Percentiles rank a stretch among this genome's conserved stretches.
phyloP scores from a whole-genome alignment of 2,113 vertebrate species.

The Chrysemys picta region DNA sequence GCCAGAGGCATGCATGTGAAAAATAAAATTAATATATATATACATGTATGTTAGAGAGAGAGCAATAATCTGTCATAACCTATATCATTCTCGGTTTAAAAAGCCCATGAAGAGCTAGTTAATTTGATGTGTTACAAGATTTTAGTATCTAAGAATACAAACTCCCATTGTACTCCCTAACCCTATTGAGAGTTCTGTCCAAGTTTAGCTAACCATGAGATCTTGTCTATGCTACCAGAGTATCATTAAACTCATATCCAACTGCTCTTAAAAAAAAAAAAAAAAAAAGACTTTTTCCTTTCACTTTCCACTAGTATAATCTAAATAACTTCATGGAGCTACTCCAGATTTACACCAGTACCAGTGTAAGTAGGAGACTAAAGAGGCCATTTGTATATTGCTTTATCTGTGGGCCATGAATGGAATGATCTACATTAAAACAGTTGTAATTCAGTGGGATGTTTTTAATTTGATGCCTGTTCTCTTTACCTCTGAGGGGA shows the following conservation, averaged over 20 bases:
- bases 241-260: neutral
- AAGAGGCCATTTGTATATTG: constrained; percentile 39
- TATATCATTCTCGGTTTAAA: neutral
- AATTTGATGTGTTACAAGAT: neutral
- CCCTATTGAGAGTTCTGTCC: neutral
- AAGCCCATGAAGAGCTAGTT: neutral
- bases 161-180: neutral
- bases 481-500: constrained; percentile 76
- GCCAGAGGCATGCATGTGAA: constrained; percentile 18
- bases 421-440: constrained; percentile 56
- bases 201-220: constrained; percentile 13
- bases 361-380: constrained; percentile 31
- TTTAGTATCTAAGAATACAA: neutral
- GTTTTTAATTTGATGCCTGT: constrained; percentile 78
- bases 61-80: neutral
- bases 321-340: constrained; percentile 8
- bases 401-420: constrained; percentile 46
- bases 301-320: neutral
- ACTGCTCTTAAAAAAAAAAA: neutral
- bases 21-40: neutral
- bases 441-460: constrained; percentile 61
- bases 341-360: constrained; percentile 3
- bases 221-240: neutral
- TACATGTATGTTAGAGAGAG: neutral
- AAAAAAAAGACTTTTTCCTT: neutral